Evolutionary conservation across 1,140 invertebrate genomes (phyloP).

Genomic region (Drepana arcuata): DNA sequence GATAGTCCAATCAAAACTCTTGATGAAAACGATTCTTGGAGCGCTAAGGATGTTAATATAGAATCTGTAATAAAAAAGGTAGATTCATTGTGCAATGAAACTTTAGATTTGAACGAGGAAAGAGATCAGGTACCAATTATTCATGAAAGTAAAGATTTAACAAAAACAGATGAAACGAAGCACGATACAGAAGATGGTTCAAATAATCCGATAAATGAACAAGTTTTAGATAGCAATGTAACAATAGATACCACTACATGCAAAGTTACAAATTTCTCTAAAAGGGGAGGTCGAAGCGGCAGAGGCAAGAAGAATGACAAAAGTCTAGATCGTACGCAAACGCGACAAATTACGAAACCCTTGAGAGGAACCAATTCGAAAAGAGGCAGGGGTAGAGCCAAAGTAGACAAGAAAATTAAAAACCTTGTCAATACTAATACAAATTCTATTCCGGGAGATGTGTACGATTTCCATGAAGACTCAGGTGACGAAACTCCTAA

Average conservation of each 20-base stretch:
- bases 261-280: slow-evolving; percentile 11
- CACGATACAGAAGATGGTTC: too few species aligned
- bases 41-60: slow-evolving; percentile 82
- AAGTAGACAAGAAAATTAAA: slow-evolving; percentile 73
- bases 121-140: too few species aligned
- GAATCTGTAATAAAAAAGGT: slow-evolving; percentile 86
- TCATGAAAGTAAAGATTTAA: too few species aligned
- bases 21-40: slow-evolving; percentile 84
- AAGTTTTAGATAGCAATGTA: too few species aligned
- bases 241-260: not conserved
- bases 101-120: slow-evolving; percentile 28
- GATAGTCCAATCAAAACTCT: slow-evolving; percentile 38
- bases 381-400: slow-evolving; percentile 68
- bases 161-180: too few species aligned
- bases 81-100: slow-evolving; percentile 72
- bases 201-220: too few species aligned
- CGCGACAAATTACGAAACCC: slow-evolving; percentile 73
- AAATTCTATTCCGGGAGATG: slow-evolving; percentile 75
- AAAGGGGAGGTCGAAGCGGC: slow-evolving; percentile 68
- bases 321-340: slow-evolving; percentile 64
- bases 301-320: slow-evolving; percentile 71
- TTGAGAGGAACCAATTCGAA: slow-evolving; percentile 66
- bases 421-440: slow-evolving; percentile 59
- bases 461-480: slow-evolving; percentile 89
- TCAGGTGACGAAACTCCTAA: slow-evolving; percentile 79